Base-by-base conservation (phyloP, 2,888 invertebrate genomes). In the Lissocephala sabroskyi region DNA sequence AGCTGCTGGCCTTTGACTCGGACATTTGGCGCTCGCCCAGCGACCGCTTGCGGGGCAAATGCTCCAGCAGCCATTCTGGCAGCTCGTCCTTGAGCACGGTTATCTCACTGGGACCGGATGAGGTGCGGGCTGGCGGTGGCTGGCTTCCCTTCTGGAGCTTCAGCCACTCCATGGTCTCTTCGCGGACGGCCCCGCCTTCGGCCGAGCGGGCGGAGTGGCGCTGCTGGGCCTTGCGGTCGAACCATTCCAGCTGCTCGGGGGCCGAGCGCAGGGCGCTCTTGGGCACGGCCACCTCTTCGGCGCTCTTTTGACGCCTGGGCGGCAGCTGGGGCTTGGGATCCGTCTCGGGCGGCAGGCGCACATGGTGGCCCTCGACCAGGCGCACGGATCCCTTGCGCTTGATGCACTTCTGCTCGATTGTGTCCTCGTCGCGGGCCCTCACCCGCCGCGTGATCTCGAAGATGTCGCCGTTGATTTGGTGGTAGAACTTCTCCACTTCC, bases 171-270 rank as follows among this genome's bases (percentile, higher is more conserved):
- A 81, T 80, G 3, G 83, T 82, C 53, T 84, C 84, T 4, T 84
- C 83, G 0, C 84, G 79, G 6, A 84, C 80, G 7, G 81, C 76
- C 0, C 84, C 83, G 3, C 84, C 82, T 48, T 85, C 84, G 0
- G 84, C 85, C 3, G 85, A 85, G 5, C 85, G 79, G 0, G 85
- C 84, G 1, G 85, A 85, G 56, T 84, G 84, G 28, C 85, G 75
- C 49, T 84, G 85, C 17, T 81, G 83, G 10, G 84, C 84, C 44
- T 81, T 79, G 1, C 85, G 80, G 65, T 85, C 84, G 43, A 85
- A 84, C 82, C 82, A 84, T 51, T 85, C 84, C 1, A 82, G 60
- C 29, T 82, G 82, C 16, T 82, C 79, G 0, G 80, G 59, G 2
- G 76, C 64, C 40, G 71, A 78, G 19, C 47, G 62, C 36, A 71